Evolutionary conservation across 2,888 invertebrate species (phyloP), one percentile per base, ranked within the genome.

Genomic region (Polyploca ridens): DNA sequence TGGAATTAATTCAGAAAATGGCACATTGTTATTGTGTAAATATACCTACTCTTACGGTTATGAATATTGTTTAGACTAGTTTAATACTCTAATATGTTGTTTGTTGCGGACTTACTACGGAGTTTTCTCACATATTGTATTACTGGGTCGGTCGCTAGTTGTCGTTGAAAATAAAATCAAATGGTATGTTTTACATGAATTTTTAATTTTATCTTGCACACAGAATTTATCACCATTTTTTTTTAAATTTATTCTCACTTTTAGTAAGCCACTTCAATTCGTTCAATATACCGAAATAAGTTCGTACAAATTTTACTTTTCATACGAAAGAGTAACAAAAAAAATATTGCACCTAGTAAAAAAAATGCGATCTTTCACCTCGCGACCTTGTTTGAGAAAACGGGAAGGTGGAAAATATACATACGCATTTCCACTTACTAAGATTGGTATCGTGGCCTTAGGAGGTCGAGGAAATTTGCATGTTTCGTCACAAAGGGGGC

Each of bases 391-490:
- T 86, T 86, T 75, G 70, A 77, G 76, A 82, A 64, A 65, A 69
- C 68, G 70, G 69, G 68, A 82, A 54, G 54, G 54, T 10, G 54
- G 54, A 68, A 75, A 79, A 78, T 78, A 84, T 75, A 84, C 78
- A 78, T 81, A 88, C 87, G 86, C 85, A 82, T 86, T 86, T 86
- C 82, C 83, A 83, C 82, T 79, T 77, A 77, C 79, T 78, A 64
- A 81, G 84, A 86, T 83, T 68, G 64, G 68, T 83, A 83, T 84
- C 79, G 80, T 77, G 75, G 83, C 79, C 78, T 82, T 79, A 84
- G 78, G 84, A 85, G 83, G 85, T 86, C 81, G 80, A 74, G 77
- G 76, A 75, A 89, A 90, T 90, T 90, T 90, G 90, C 90, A 90
- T 90, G 90, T 88, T 87, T 89, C 90, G 88, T 86, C 89, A 89